These are phyloP conservation scores for Phrynosoma platyrhinos DNA, from an alignment of 2,113 vertebrate genomes.

Conservation along the genomic window DNA sequence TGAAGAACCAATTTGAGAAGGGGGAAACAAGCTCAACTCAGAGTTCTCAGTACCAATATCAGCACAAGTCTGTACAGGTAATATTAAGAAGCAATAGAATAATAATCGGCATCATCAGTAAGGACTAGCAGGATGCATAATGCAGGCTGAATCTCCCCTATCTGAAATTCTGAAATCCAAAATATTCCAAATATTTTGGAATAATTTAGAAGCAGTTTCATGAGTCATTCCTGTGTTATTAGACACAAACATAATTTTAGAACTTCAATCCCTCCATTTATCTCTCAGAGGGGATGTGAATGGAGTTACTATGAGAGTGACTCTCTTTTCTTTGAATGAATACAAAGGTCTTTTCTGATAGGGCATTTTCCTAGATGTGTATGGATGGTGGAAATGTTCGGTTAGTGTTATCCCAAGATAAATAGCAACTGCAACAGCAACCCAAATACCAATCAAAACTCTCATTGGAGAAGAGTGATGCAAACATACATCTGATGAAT, in stretches of 20 bases:
- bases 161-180: too few relatives aligned
- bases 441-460: neutral
- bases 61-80: conserved; percentile 89
- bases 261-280: neutral
- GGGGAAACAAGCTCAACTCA: conserved; percentile 78
- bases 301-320: neutral
- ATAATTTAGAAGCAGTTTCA: neutral
- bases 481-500: conserved; percentile 21
- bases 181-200: too few relatives aligned
- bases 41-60: conserved; percentile 83
- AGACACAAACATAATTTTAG: neutral
- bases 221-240: neutral
- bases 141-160: too few relatives aligned
- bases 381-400: neutral
- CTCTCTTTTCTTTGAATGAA: neutral
- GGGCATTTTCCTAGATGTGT: conserved; percentile 8
- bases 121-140: neutral
- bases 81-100: conserved; percentile 14
- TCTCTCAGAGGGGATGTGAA: neutral
- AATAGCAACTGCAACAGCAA: neutral
- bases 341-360: neutral
- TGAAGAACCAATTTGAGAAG: conserved; percentile 92
- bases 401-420: conserved; percentile 3
- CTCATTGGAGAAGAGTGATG: conserved; percentile 16
- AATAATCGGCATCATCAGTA: neutral